These are phyloP conservation scores for Beris morrisii DNA, from an alignment of 2,888 invertebrate species.

Conservation along the genomic window DNA sequence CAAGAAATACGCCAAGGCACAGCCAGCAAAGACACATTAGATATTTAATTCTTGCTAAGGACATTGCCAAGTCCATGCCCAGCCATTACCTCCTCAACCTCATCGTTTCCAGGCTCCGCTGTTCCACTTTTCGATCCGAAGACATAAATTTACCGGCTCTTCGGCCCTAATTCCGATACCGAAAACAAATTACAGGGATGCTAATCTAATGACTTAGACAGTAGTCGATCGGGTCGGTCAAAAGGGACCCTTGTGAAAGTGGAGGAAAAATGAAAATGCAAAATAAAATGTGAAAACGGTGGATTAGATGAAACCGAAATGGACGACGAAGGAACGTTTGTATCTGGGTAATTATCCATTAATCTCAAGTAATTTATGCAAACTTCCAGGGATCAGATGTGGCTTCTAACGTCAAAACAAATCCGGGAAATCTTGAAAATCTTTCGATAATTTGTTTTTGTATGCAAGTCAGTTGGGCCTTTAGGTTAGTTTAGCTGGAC, in stretches of 20 bases:
- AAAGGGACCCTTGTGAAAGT: too few species aligned
- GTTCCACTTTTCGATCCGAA: neutral
- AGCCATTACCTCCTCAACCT: neutral
- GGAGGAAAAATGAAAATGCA: neutral
- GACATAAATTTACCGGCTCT: slow-evolving; percentile 21
- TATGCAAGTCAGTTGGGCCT: too few species aligned
- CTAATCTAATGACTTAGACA: slow-evolving; percentile 31
- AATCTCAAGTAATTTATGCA: slow-evolving; percentile 29
- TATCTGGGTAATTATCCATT: slow-evolving; percentile 27
- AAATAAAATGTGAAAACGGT: neutral
- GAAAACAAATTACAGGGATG: slow-evolving; percentile 29
- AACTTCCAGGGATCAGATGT: slow-evolving; percentile 24
- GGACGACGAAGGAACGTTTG: slow-evolving; percentile 10
- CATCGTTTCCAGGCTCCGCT: neutral
- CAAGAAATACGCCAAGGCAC: neutral
- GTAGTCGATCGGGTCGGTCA: neutral
- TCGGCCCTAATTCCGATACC: slow-evolving; percentile 18
- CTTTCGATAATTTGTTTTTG: too few species aligned
- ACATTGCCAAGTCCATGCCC: slow-evolving; percentile 3
- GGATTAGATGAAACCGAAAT: slow-evolving; percentile 12
- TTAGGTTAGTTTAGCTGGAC: too few species aligned
- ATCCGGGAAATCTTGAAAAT: slow-evolving; percentile 4
- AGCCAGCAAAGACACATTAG: slow-evolving; percentile 12
- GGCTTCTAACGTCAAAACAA: slow-evolving; percentile 22
- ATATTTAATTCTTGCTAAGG: slow-evolving; percentile 26